Conservation (phyloP, 2,888 invertebrate genomes). For the Ceriagrion tenellum region DNA sequence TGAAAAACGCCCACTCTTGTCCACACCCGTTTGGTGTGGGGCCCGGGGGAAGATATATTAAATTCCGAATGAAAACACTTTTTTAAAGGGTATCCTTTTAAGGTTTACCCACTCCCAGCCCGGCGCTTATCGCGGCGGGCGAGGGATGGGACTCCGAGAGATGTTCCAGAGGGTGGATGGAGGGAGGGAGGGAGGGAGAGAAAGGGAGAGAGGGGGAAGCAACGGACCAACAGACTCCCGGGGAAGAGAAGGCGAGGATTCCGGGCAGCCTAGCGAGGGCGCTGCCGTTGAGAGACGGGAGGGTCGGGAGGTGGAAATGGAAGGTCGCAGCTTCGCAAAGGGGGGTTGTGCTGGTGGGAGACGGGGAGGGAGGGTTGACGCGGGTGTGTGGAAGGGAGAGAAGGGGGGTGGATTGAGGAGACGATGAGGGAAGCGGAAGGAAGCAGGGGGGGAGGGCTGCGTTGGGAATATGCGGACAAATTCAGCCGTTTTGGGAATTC, state of each 20-base stretch:
- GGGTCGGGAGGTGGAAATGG: neutral
- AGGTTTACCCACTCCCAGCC: neutral
- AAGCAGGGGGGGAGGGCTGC: neutral
- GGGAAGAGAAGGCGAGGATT: neutral
- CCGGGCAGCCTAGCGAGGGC: neutral
- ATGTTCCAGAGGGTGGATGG: neutral
- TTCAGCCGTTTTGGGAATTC: too few relatives aligned
- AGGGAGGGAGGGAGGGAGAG: neutral
- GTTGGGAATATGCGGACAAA: neutral
- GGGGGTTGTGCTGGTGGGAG: neutral
- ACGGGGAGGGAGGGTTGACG: neutral
- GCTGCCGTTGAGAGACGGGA: neutral
- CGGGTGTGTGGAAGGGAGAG: neutral
- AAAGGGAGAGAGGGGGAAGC: neutral
- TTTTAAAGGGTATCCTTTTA: constrained; percentile 3
- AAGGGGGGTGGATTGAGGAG: neutral
- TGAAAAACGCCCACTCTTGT: neutral
- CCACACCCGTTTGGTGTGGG: neutral
- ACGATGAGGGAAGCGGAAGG: neutral
- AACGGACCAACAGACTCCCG: neutral
- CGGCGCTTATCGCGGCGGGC: neutral
- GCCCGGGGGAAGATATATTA: neutral
- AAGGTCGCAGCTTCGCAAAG: neutral
- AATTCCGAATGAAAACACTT: neutral
- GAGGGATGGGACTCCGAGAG: neutral